Base-by-base conservation (phyloP, 2,113 vertebrate genomes). In the Bettongia penicillata region DNA sequence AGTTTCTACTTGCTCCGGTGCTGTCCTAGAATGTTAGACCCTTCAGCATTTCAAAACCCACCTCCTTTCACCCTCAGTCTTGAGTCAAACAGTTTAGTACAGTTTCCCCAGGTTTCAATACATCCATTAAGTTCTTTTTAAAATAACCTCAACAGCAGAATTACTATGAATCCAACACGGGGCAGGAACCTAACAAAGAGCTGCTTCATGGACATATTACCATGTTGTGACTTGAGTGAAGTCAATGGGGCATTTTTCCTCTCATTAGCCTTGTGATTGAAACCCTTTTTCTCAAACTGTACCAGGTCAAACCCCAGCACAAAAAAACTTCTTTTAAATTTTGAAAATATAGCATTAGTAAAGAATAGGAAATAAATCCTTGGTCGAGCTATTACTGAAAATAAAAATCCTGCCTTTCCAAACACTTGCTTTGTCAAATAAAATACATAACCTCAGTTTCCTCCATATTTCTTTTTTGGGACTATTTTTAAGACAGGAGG, bases 291-390 rank as follows among this genome's bases (percentile, higher is more conserved):
- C 53, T 51, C 91, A 57, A 94, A 94, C n/a, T 28, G 84, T 28
- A 95, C 55, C 37, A 51, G 90, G 93, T 94, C 31, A 89, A 91
- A 95, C 19, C 47, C 53, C 19, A 93, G 53, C n/a, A 25, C 48
- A 12, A 90, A 77, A 53, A 26, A n/a, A 55, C 68, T 93, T 95
- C 50, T 90, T 61, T 93, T 1, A n/a, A 94, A 90, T 91, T 77
- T 77, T 77, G 37, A 91, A 92, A 51, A 93, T 90, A 9, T 3
- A 92, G 84, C 28, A 2, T 51, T 53, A 37, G 28, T 55, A 91
- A 96, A 91, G n/a, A 96, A 89, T 6, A 92, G 91, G 92, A 90
- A 95, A 93, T 68, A 97, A 95, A 94, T 91, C 28, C 25, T 92
- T 53, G 23, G 48, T 68, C 28, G 90, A 90, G 37, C 31, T 91